Evolutionary conservation across 2,888 invertebrate species (phyloP), one percentile per base, ranked within the genome.

Genomic region (Euproctis similis): DNA sequence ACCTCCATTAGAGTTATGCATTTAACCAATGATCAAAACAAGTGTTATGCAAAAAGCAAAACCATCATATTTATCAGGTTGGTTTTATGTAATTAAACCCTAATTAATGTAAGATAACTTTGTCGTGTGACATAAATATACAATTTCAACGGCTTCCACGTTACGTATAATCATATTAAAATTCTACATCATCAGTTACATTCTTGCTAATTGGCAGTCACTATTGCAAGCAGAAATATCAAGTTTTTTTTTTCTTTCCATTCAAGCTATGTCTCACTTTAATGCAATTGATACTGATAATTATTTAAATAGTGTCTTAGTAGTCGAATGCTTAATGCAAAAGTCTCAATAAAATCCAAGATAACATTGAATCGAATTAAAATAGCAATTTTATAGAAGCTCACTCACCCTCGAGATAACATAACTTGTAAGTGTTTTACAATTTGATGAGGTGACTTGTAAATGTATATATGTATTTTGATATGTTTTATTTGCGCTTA

Each of bases 181-280:
- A 53, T 58, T 54, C 55, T 45, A 59, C 59, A 56, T 61, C 60
- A 59, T 61, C 60, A 53, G 53, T 48, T 58, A 61, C 56, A 58
- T 53, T 50, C 59, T 58, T 59, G 53, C 76, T 78, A 80, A 80
- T 80, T 80, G 66, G 68, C 62, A 58, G 31, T 30, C 41, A 36
- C 65, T 53, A 54, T 69, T 54, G 43, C 56, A 63, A 36, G 48
- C 57, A 46, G 46, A 64, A 58, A 63, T 61, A 67, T 59, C 59
- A 46, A 59, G 51, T 41, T 40, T 36, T 3, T 8, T 46, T 56
- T 63, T 52, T 54, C 43, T 32, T 46, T 49, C 43, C 46, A 51
- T 50, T 36, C 41, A 37, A 36, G 47, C 47, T 57, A 53, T 54
- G 42, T 45, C 41, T 41, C 46, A 59, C 50, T 47, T 58, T 61